Base-by-base conservation (phyloP, 1,140 invertebrate genomes). In the Brachionus plicatilis region DNA sequence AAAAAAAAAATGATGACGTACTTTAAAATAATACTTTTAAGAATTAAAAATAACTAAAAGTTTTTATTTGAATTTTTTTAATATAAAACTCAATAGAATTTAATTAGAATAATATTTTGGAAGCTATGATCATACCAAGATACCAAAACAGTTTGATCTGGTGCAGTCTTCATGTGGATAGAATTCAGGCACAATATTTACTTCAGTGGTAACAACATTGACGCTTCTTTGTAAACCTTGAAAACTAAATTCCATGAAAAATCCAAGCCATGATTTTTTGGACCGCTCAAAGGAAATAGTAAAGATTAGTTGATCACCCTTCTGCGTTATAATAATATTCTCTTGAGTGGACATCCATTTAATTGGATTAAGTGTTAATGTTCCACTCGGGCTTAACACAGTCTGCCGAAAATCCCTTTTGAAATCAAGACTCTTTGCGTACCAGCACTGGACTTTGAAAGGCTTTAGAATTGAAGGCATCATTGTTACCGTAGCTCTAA, bases 141-240 rank as follows among this genome's bases (percentile, higher is more conserved):
- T 86, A 8, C 87, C 88, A 7, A 56, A 60, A 85, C 88, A 88
- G 8, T 43, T 29, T 3, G 84, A 47, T 14, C 86, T 87, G 45
- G 82, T 83, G 80, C 88, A 88, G 33, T 88, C 87, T 11, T 86
- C 86, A 84, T 86, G 86, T 6, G 88, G 86, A 78, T 87, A 87
- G 41, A 85, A 86, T 66, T 88, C 86, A 29, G 88, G 88, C 14
- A 88, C 86, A 43, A 88, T 87, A 60, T 87, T 79, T 4, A 85
- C 84, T 83, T 88, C 87, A 2, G 88, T 87, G 29, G 88, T 88
- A 33, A 88, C 85, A 70, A 87, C 86, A 24, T 88, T 75, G 9
- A 84, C 85, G 14, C 86, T 83, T 65, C 85, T 86, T 29, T 85
- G 85, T 14, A 87, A 56, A 56, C 87, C 87, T 8, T 76, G 72